These are phyloP conservation scores for Sesamia inferens DNA, from an alignment of 2,888 invertebrate species.

Conservation along the genomic window DNA sequence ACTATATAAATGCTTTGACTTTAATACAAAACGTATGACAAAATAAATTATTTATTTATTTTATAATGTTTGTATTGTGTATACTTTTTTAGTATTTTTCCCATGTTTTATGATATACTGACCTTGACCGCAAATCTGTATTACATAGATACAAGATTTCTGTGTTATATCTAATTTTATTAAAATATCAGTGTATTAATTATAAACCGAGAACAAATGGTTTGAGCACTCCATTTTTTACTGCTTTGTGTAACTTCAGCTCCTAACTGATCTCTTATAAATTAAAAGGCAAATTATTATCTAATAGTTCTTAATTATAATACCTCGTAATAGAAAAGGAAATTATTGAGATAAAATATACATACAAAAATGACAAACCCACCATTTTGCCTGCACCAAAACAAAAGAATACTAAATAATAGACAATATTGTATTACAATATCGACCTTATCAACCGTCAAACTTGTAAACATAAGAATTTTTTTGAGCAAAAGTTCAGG, in stretches of 20 bases:
- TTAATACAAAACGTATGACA: neutral
- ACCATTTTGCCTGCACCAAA: constrained; percentile 48
- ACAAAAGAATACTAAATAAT: neutral
- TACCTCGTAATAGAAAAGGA: constrained; percentile 71
- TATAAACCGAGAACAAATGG: neutral
- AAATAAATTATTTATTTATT: neutral
- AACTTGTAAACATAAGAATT: neutral
- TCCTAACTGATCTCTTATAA: neutral
- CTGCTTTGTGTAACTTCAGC: constrained; percentile 2
- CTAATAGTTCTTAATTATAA: constrained; percentile 54
- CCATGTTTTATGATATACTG: neutral
- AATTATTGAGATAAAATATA: constrained; percentile 31
- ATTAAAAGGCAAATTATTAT: constrained; percentile 1
- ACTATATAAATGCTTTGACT: neutral
- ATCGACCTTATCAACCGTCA: neutral
- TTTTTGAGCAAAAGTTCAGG: constrained; percentile 42
- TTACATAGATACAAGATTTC: neutral
- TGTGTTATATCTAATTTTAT: too few species aligned
- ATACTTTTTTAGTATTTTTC: neutral
- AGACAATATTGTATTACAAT: neutral
- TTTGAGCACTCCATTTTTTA: constrained; percentile 11
- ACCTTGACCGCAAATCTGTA: neutral
- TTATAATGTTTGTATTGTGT: too few species aligned
- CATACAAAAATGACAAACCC: constrained; percentile 33
- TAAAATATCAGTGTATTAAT: neutral